phyloP scores from a whole-genome alignment of 2,113 vertebrate genomes.

The Nasalis larvatus region DNA sequence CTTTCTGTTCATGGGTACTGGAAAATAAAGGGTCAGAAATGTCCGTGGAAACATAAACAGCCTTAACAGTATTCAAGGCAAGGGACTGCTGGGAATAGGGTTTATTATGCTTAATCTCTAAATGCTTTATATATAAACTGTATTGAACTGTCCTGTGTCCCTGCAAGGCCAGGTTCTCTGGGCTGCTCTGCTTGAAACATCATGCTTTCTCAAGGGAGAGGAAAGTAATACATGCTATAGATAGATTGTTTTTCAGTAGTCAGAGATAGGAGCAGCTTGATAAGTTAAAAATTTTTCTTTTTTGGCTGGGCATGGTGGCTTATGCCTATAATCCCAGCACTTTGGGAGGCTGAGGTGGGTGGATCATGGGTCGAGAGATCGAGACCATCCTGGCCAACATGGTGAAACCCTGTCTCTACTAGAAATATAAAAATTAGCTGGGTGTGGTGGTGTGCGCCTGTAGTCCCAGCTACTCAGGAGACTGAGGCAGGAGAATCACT shows the following conservation, averaged over 20 bases:
- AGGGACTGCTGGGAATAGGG: neutral
- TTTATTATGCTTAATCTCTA: neutral
- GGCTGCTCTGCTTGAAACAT: neutral
- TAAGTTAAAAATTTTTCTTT: neutral
- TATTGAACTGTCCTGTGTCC: neutral
- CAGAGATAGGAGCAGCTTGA: neutral
- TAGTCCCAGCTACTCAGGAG: too few species aligned
- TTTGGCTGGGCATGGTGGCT: neutral
- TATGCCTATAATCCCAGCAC: too few species aligned
- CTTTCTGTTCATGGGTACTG: neutral
- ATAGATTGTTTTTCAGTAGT: neutral
- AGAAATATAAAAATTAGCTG: too few species aligned
- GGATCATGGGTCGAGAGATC: too few species aligned
- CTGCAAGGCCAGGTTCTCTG: neutral
- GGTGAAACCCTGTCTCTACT: too few species aligned
- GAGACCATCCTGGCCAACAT: too few species aligned
- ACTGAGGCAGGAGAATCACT: too few species aligned
- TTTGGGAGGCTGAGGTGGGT: too few species aligned
- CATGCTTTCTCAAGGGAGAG: neutral
- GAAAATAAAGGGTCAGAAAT: neutral
- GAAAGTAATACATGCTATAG: neutral
- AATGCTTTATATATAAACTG: neutral
- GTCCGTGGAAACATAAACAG: neutral
- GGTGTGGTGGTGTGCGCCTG: too few species aligned
- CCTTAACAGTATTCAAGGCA: neutral